Evolutionary conservation across 2,113 vertebrate species (phyloP).

Genomic region (Oophaga pumilio): DNA sequence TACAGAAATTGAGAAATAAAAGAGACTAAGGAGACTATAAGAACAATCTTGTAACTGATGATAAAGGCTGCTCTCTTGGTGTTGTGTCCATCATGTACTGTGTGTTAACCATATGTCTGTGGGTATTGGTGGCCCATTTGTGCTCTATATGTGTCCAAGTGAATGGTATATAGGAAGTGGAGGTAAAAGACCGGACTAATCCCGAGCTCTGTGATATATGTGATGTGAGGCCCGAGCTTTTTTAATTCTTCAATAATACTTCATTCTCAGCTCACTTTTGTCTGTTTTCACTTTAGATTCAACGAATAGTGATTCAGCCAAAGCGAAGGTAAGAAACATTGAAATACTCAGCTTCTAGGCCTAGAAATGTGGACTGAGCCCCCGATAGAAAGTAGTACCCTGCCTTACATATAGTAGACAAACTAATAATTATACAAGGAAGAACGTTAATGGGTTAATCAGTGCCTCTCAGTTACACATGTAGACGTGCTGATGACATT

Average conservation of each 20-base stretch:
- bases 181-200: neutral
- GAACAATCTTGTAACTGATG: neutral
- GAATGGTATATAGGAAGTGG: neutral
- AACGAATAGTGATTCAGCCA: slow-evolving; percentile 89
- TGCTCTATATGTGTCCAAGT: slow-evolving; percentile 49
- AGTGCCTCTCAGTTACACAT: too few species aligned
- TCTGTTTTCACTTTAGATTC: slow-evolving; percentile 76
- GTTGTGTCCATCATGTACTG: slow-evolving; percentile 64
- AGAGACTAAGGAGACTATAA: neutral
- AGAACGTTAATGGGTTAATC: too few species aligned
- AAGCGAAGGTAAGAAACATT: slow-evolving; percentile 85
- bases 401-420: too few species aligned
- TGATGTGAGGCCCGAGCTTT: neutral
- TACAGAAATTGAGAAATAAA: too few species aligned
- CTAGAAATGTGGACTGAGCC: neutral
- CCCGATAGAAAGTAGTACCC: too few species aligned
- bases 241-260: neutral
- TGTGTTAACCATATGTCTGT: slow-evolving; percentile 60
- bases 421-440: too few species aligned
- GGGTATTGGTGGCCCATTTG: slow-evolving; percentile 54
- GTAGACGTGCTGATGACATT: too few species aligned
- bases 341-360: neutral
- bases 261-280: slow-evolving; percentile 26
- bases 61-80: slow-evolving; percentile 32
- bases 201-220: neutral